phyloP scores from a whole-genome alignment of 64 coral and sea anemone genomes.

The Dendronephthya gigantea region DNA sequence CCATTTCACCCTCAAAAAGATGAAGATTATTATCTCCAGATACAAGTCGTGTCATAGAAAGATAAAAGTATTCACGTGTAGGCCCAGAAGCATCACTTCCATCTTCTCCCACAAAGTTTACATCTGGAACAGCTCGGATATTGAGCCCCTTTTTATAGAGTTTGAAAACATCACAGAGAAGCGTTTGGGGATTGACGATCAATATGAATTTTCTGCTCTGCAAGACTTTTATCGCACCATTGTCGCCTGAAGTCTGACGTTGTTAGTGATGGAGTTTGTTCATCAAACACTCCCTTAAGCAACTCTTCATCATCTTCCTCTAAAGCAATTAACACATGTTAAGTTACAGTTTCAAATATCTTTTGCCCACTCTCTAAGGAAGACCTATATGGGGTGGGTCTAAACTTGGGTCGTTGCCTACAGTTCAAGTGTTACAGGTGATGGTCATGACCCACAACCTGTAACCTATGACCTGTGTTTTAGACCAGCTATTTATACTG shows the following conservation, averaged over 20 bases:
- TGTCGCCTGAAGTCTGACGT: neutral
- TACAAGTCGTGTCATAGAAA: neutral
- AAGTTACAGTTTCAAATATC: too few relatives aligned
- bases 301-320: neutral
- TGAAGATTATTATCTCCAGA: neutral
- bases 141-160: neutral
- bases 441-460: too few relatives aligned
- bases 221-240: neutral
- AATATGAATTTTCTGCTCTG: neutral
- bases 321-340: neutral
- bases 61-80: neutral
- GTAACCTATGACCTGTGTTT: too few relatives aligned
- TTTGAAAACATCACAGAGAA: neutral
- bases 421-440: too few relatives aligned
- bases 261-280: neutral
- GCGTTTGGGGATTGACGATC: neutral
- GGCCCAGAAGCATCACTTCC: neutral
- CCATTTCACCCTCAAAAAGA: constrained; percentile 23
- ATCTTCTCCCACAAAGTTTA: neutral
- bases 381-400: too few relatives aligned
- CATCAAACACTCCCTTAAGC: neutral
- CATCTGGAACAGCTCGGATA: neutral
- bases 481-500: too few relatives aligned
- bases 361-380: too few relatives aligned
- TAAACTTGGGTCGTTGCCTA: too few relatives aligned